Percentiles rank a stretch among this genome's conserved stretches.
Conservation (phyloP, 1,140 invertebrate species). For the Grapholita molesta region DNA sequence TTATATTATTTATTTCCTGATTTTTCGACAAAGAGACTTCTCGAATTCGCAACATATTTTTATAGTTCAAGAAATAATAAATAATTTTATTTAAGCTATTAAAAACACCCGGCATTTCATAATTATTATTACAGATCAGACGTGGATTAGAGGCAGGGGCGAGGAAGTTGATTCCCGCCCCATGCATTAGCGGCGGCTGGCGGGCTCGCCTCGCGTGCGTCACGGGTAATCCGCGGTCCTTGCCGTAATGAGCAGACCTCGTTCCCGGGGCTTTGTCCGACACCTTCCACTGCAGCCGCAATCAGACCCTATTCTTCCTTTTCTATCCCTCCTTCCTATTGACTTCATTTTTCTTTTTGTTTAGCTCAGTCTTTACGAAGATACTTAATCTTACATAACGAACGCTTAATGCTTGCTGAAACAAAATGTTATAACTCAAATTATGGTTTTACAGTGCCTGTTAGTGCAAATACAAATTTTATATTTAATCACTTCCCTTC, state of each 20-base stretch:
- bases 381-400: not conserved
- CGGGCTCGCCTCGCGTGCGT: not conserved
- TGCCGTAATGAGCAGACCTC: not conserved
- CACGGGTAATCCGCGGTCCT: slow-evolving; percentile 6
- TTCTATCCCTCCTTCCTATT: not conserved
- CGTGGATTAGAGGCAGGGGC: not conserved
- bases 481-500: slow-evolving; percentile 41
- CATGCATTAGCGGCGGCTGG: not conserved
- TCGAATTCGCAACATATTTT: no score
- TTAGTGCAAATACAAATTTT: slow-evolving; percentile 45
- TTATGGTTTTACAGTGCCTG: slow-evolving; percentile 8
- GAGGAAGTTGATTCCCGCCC: not conserved
- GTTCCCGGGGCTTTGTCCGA: not conserved
- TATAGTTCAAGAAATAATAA: no score
- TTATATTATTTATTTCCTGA: no score
- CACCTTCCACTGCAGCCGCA: slow-evolving; percentile 11
- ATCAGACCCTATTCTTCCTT: slow-evolving; percentile 15
- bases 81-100: not conserved
- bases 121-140: not conserved
- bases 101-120: not conserved
- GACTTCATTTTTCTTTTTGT: not conserved
- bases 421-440: not conserved
- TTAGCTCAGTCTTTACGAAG: not conserved
- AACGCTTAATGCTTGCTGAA: no score
- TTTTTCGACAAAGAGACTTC: no score